Base-by-base conservation (phyloP, 2,888 invertebrate species). In the Agrotis exclamationis region DNA sequence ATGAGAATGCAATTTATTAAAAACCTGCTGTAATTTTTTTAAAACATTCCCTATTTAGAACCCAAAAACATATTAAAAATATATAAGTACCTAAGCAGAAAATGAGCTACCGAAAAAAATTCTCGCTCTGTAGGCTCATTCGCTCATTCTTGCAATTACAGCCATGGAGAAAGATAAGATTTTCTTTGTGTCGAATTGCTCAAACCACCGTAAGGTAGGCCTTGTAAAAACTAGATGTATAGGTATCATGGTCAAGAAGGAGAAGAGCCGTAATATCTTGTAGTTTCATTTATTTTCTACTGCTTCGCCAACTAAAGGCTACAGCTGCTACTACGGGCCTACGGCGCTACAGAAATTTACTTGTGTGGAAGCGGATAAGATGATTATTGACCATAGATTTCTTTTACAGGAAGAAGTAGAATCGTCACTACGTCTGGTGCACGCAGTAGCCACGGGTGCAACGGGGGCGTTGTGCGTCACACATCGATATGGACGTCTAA, bases 401-500 rank as follows among this genome's bases (percentile, higher is more conserved):
- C 53, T 45, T 24, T 86, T 85, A 22, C 89, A 97, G 97, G 96
- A 97, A 87, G 96, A 97, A 89, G 93, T 97, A 86, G 97, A 98
- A 87, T 96, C 97, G 56, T 97, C 98, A 3, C 93, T 98, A 86
- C 97, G 97, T 77, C 96, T 97, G 76, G 97, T 98, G 84, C 98
- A 98, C 93, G 98, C 98, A 81, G 97, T 98, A 82, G 97, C 97
- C 50, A 97, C 97, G 16, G 97, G 97, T 82, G 98, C 97, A 80
- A 96, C 97, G 71, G 98, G 98, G 16, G 96, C 97, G 18, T 93
- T 98, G 71, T 98, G 98, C 91, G 97, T 98, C 78, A 97, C 97
- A 9, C 97, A 97, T 86, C 96, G 97, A 28, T 98, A 97, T 94
- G 97, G 97, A 65, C 96, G 97, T 22, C 96, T 98, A 76, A 96